Base-by-base conservation (phyloP, 2,113 vertebrate species). In the Gulo gulo region DNA sequence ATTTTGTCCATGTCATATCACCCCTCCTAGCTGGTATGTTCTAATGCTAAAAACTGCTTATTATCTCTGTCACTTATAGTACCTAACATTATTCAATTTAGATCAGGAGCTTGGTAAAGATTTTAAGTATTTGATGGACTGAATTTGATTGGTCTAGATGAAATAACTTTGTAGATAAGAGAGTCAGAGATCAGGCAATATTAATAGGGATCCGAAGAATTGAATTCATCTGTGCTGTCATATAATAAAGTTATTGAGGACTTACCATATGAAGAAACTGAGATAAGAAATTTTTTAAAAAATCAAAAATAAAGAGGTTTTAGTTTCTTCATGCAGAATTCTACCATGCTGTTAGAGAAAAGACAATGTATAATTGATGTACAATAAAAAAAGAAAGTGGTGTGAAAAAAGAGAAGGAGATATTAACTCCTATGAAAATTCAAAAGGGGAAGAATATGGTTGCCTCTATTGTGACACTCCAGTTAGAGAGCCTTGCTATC, bases 41-140 rank as follows among this genome's bases (percentile, higher is more conserved):
- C 47, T 80, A 24, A 88, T 26, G 18, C 24, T 94, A 83, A 76
- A 86, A 89, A 50, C 31, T 91, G 47, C 36, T 86, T 85, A 47
- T 95, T 36, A 67, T 59, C 36, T 87, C 55, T 83, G 34, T 88
- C 78, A 73, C 31, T 34, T 63, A 76, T 42, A 87, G 24, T 18
- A 94, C 69, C 69, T 91, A 47, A 67, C 21, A 85, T 89, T 50
- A 34, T 88, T 65, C 82, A 76, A 81, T 81, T 96, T 92, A 86
- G 16, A 82, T 65, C 31, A 67, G 74, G 52, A 92, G 21, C 23
- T 65, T 89, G n/a, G 36, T 85, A 67, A 92, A 91, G 4, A 3
- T 84, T 84, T 93, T 88, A 96, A 90, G 42, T 94, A 93, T 96
- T 88, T 91, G 45, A 74, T 95, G 47, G 57, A 87, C 67, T 94